These are phyloP conservation scores for Poeciliopsis turrubarensis DNA, from an alignment of 2,113 vertebrate species.

Conservation along the genomic window DNA sequence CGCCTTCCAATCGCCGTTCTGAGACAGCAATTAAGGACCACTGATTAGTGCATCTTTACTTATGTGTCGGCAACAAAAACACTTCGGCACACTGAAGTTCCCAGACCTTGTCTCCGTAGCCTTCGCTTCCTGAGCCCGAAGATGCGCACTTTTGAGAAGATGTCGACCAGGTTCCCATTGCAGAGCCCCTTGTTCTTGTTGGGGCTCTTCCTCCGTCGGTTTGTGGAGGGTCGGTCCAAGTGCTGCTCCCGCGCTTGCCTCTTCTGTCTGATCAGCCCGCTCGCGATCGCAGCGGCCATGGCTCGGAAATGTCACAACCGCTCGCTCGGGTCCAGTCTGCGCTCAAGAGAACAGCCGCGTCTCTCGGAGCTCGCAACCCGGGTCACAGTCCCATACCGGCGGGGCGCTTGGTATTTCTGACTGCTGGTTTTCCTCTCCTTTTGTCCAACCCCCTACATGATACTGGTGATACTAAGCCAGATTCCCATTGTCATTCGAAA, in stretches of 20 bases:
- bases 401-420: conserved; percentile 39
- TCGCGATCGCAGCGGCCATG: conserved; percentile 98
- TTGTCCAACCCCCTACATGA: conserved; percentile 70
- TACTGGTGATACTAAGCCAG: conserved; percentile 42
- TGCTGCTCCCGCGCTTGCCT: conserved; percentile 97
- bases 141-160: conserved; percentile 99
- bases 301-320: conserved; percentile 74
- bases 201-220: conserved; percentile 95
- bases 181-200: conserved; percentile 96
- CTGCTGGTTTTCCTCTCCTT: conserved; percentile 27
- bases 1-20: not conserved
- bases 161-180: conserved; percentile 98
- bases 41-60: not conserved
- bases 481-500: conserved; percentile 50
- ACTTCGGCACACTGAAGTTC: conserved; percentile 59
- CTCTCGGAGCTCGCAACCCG: conserved; percentile 75
- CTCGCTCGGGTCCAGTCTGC: conserved; percentile 70
- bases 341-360: conserved; percentile 75
- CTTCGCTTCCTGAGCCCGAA: conserved; percentile 98
- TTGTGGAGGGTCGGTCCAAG: conserved; percentile 91
- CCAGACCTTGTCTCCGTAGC: conserved; percentile 95
- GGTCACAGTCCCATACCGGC: conserved; percentile 79
- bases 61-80: conserved; percentile 20
- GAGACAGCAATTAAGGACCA: not conserved
- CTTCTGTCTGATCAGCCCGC: conserved; percentile 98